Conservation (phyloP, 2,888 invertebrate genomes). For the Diaphora mendica region DNA sequence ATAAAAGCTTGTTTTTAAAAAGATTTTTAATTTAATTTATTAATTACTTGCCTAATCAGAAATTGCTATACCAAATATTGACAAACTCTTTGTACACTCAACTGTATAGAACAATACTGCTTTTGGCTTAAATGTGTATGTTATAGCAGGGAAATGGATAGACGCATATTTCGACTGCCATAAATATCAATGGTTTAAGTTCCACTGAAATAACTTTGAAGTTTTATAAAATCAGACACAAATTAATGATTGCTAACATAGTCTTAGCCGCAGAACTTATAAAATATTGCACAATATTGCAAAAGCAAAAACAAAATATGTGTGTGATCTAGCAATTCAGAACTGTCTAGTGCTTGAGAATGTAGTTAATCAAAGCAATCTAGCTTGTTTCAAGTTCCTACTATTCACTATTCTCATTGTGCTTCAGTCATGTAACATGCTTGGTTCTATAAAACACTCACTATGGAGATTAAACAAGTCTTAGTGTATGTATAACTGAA, state of each 20-base stretch:
- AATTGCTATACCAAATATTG: not conserved
- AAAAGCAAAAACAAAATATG: not conserved
- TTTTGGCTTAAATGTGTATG: not conserved
- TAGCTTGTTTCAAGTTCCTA: too few species aligned
- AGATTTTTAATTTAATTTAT: too few species aligned
- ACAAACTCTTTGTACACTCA: not conserved
- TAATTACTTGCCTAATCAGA: not conserved
- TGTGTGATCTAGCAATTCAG: too few species aligned
- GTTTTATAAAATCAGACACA: not conserved
- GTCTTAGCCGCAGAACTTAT: not conserved
- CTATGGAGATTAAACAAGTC: too few species aligned
- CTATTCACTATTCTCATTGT: too few species aligned
- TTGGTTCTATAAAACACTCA: too few species aligned
- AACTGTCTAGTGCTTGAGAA: too few species aligned
- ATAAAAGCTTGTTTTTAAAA: too few species aligned
- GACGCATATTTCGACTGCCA: not conserved
- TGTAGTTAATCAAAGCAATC: too few species aligned
- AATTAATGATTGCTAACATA: not conserved
- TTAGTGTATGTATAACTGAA: too few species aligned
- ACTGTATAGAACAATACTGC: not conserved
- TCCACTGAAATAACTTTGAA: not conserved
- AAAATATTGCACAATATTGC: not conserved
- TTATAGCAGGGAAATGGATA: not conserved
- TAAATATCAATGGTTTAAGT: not conserved
- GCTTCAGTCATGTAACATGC: too few species aligned